phyloP scores from a whole-genome alignment of 2,888 invertebrate genomes.

The Atrina japonica region DNA sequence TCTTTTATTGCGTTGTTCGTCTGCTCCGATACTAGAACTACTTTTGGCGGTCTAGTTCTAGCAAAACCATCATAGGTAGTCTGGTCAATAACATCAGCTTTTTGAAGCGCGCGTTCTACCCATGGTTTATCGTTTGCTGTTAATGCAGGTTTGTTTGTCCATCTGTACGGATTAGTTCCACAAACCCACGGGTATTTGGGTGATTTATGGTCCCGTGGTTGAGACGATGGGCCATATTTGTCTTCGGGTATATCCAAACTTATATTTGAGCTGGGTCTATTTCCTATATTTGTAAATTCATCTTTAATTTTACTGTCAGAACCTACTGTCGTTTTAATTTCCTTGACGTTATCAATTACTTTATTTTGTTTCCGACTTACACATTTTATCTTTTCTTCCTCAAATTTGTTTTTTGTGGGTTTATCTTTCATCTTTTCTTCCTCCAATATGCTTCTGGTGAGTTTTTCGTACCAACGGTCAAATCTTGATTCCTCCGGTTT shows the following conservation, averaged over 20 bases:
- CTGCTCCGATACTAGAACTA: no score
- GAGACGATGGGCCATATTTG: constrained; percentile 37
- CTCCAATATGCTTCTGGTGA: no score
- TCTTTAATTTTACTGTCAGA: background rate
- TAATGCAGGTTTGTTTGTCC: constrained; percentile 34
- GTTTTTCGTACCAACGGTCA: no score
- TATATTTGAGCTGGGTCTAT: constrained; percentile 17
- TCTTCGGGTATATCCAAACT: constrained; percentile 41
- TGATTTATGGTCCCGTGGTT: constrained; percentile 9
- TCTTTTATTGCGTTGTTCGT: no score
- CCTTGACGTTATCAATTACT: background rate
- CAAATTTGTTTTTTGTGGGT: no score
- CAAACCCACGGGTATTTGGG: constrained; percentile 12
- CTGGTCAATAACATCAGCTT: constrained; percentile 34
- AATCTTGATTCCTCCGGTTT: no score
- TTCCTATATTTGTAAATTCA: background rate
- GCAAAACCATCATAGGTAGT: constrained; percentile 37
- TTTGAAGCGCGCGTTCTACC: constrained; percentile 39
- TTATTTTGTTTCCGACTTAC: no score
- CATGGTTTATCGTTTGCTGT: constrained; percentile 36
- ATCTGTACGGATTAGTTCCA: constrained; percentile 36
- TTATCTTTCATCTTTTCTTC: no score
- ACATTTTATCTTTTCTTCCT: no score
- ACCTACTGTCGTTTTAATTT: background rate
- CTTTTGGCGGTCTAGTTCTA: constrained; percentile 22